Conservation (phyloP, 64 coral and sea anemone species). For the Dendrophyllia cribrosa region DNA sequence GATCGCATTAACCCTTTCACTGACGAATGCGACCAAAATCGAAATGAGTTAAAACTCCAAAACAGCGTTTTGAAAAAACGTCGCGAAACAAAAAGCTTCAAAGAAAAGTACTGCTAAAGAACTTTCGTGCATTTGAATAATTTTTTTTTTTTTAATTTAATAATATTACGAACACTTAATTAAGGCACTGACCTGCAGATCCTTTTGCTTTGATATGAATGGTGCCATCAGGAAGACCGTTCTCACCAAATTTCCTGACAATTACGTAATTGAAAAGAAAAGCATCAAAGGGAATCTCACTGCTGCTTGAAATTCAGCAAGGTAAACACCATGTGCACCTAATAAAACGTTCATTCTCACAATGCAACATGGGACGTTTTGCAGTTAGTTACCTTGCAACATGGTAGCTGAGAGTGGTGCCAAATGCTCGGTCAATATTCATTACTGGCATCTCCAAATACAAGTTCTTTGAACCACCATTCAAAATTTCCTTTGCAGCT, state of each 20-base stretch:
- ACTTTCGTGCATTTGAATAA: no score
- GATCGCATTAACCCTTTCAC: no score
- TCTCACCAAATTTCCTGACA: conserved; percentile 74
- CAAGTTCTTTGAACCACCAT: conserved; percentile 39
- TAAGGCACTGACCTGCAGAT: conserved; percentile 74
- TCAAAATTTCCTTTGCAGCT: conserved; percentile 53
- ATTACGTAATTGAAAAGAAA: neutral
- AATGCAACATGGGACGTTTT: neutral
- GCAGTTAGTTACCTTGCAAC: conserved; percentile 51
- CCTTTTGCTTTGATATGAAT: conserved; percentile 92
- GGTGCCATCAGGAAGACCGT: conserved; percentile 80
- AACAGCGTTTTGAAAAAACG: no score
- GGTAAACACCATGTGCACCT: neutral
- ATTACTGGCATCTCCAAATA: conserved; percentile 53
- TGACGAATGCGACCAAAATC: no score
- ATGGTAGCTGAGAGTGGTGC: conserved; percentile 78
- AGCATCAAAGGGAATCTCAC: no score
- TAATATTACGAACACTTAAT: neutral
- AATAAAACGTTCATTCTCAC: neutral
- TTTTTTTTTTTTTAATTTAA: no score
- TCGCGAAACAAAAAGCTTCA: no score
- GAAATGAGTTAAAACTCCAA: no score
- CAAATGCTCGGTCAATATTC: conserved; percentile 68
- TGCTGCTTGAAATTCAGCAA: neutral
- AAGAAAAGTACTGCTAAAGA: no score